Evolutionary conservation across 2,113 vertebrate genomes (phyloP).

Genomic region (Pelecanus crispus): DNA sequence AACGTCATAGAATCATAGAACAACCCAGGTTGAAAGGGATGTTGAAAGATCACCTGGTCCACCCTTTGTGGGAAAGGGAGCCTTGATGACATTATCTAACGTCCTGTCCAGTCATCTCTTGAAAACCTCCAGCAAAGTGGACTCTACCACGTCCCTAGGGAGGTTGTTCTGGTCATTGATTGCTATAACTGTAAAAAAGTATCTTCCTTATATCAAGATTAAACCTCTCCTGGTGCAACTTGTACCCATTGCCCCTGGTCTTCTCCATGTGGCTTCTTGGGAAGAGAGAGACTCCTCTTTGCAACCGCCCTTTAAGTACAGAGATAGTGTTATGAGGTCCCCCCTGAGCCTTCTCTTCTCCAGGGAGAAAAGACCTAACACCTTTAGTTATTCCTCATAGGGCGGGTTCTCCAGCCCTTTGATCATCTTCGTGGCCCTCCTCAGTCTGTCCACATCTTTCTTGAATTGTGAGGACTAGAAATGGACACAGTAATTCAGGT

Average conservation of each 20-base stretch:
- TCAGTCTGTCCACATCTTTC: background rate
- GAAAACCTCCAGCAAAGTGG: background rate
- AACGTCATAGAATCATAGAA: background rate
- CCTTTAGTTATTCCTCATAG: background rate
- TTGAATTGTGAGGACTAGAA: background rate
- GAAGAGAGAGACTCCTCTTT: background rate
- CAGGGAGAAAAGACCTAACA: background rate
- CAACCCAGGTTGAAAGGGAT: background rate
- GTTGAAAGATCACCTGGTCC: background rate
- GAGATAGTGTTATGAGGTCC: background rate
- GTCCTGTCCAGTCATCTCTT: background rate
- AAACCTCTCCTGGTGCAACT: background rate
- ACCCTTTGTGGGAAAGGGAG: background rate
- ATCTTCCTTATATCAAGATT: background rate
- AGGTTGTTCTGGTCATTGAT: background rate
- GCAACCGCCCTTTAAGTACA: background rate
- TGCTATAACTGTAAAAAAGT: background rate
- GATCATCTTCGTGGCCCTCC: background rate
- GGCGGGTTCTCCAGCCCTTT: background rate
- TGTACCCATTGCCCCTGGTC: background rate
- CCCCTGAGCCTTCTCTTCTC: background rate
- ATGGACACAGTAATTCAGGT: background rate
- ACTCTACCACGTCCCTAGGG: background rate
- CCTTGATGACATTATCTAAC: background rate
- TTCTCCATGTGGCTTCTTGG: background rate